Evolutionary conservation across 1,140 invertebrate genomes (phyloP).

Genomic region (Lasioglossum baleicum): DNA sequence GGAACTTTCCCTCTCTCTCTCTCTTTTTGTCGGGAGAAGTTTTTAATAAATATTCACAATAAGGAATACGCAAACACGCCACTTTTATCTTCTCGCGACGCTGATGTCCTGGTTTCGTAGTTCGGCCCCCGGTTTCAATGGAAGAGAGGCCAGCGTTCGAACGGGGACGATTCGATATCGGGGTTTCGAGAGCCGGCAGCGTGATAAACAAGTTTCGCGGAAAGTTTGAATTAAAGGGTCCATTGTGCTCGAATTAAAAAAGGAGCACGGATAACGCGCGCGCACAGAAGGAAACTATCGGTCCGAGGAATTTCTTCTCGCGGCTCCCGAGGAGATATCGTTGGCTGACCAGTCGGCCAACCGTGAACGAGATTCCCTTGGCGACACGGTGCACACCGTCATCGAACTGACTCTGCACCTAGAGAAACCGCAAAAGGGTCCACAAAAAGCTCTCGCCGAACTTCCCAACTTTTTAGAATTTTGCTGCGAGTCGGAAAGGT

Average conservation of each 20-base stretch:
- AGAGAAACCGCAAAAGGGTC: too few relatives aligned
- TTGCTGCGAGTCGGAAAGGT: too few relatives aligned
- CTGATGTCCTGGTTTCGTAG: background rate
- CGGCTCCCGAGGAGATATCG: too few relatives aligned
- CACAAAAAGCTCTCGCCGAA: too few relatives aligned
- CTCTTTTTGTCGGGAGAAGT: too few relatives aligned
- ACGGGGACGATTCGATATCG: constrained; percentile 3
- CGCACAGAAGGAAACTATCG: background rate
- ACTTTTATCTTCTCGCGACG: background rate
- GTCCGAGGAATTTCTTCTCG: background rate
- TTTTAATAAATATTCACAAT: background rate
- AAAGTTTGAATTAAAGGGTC: background rate
- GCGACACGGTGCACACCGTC: too few relatives aligned
- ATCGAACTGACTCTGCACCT: too few relatives aligned
- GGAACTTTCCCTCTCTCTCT: too few relatives aligned
- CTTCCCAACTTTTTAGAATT: too few relatives aligned
- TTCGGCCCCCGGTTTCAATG: background rate
- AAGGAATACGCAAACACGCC: background rate
- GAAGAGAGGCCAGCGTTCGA: background rate
- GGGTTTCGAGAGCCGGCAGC: background rate
- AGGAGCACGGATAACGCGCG: background rate
- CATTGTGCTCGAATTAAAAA: background rate
- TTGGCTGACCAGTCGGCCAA: too few relatives aligned
- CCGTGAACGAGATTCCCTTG: too few relatives aligned
- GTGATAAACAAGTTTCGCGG: constrained; percentile 8